phyloP scores from a whole-genome alignment of 2,113 vertebrate genomes.

The Macroglossus sobrinus region DNA sequence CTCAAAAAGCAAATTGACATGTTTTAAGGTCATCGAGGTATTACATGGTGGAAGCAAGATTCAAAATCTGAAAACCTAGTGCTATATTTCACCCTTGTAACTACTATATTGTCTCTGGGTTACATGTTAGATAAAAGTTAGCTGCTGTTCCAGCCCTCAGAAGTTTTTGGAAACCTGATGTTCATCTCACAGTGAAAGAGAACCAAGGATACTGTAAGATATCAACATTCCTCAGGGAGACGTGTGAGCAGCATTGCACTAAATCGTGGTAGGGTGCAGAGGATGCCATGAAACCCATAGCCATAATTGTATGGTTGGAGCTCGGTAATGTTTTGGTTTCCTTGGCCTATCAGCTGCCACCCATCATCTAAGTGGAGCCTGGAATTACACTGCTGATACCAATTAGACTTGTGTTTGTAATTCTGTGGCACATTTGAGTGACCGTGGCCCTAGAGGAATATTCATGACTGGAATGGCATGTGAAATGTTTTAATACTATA shows the following conservation, averaged over 20 bases:
- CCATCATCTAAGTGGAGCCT: background rate
- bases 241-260: no score
- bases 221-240: rapidly evolving
- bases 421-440: background rate
- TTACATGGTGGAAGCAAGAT: background rate
- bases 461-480: background rate
- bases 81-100: background rate
- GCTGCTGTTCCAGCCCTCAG: background rate
- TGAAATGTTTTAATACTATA: background rate
- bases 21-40: background rate
- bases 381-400: background rate
- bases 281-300: background rate
- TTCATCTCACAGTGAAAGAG: background rate
- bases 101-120: background rate
- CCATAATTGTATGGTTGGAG: background rate
- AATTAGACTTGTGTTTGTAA: background rate
- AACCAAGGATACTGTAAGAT: background rate
- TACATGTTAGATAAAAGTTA: background rate
- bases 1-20: background rate
- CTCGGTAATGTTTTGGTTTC: background rate
- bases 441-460: background rate
- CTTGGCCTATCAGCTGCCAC: background rate
- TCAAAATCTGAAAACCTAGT: background rate
- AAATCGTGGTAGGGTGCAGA: background rate
- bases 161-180: background rate